A percentile compares a stretch with the other conserved stretches of the same genome.
Conservation (phyloP, 2,113 vertebrate species). For the Emydura subglobosa region DNA sequence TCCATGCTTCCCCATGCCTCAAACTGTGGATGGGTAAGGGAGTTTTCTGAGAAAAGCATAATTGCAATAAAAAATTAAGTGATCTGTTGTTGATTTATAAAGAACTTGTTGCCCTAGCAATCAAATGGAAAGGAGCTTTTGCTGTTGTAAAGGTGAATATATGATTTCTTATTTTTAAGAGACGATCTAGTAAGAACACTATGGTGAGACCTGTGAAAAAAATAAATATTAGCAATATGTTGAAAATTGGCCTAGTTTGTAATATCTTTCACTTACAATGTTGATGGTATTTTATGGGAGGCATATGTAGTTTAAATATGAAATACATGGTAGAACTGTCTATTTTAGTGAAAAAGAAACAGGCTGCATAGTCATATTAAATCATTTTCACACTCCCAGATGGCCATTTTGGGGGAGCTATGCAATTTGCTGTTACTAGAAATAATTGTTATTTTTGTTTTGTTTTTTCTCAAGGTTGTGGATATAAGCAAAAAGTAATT, state of each 20-base stretch:
- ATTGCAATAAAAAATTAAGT: background rate
- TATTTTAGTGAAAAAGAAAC: slow-evolving; percentile 22
- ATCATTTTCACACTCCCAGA: background rate
- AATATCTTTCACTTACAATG: background rate
- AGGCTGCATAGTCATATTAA: background rate
- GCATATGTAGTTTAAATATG: background rate
- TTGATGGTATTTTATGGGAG: background rate
- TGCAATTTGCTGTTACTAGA: background rate
- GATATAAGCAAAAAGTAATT: slow-evolving; percentile 13
- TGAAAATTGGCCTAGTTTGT: background rate
- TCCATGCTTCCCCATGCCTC: background rate
- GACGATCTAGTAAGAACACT: background rate
- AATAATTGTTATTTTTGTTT: background rate
- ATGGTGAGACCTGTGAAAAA: slow-evolving; percentile 21
- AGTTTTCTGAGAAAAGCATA: background rate
- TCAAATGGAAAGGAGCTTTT: background rate
- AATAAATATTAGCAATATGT: slow-evolving; percentile 1
- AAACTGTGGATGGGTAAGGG: background rate
- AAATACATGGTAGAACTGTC: background rate
- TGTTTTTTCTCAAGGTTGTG: background rate
- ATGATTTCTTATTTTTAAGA: slow-evolving; percentile 18
- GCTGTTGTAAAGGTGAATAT: slow-evolving; percentile 9
- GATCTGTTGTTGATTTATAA: slow-evolving; percentile 11
- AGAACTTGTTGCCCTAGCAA: background rate
- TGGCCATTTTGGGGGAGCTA: background rate